These are phyloP conservation scores for Tachysurus vachellii DNA, from an alignment of 2,113 vertebrate genomes.

Conservation along the genomic window DNA sequence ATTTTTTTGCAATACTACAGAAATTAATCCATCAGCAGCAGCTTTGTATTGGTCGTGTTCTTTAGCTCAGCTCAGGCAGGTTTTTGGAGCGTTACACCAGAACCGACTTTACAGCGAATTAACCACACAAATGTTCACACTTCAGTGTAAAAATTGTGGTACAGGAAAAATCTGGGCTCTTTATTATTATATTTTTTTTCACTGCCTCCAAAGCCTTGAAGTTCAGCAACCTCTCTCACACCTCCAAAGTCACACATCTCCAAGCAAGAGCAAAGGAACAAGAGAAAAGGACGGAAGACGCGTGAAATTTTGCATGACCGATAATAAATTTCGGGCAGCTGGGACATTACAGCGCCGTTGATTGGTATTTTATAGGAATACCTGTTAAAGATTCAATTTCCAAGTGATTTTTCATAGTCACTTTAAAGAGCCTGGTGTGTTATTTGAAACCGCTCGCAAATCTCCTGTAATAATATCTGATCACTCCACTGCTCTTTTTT, in stretches of 20 bases:
- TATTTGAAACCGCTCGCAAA: constrained; percentile 49
- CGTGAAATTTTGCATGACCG: constrained; percentile 54
- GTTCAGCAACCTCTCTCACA: constrained; percentile 45
- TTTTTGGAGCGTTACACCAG: constrained; percentile 34
- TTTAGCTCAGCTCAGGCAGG: constrained; percentile 37
- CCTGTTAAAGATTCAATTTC: constrained; percentile 41
- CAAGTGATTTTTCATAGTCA: constrained; percentile 53
- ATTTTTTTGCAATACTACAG: background rate
- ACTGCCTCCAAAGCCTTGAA: background rate
- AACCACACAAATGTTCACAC: constrained; percentile 51
- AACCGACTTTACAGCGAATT: constrained; percentile 49
- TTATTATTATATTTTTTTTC: constrained; percentile 24
- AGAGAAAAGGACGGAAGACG: constrained; percentile 35
- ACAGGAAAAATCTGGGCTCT: constrained; percentile 35
- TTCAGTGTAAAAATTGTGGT: constrained; percentile 40
- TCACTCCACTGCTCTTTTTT: constrained; percentile 23
- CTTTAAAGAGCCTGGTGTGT: constrained; percentile 40
- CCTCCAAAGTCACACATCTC: constrained; percentile 34
- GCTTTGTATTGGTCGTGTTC: constrained; percentile 42
- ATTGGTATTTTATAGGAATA: constrained; percentile 54
- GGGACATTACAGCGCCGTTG: constrained; percentile 37
- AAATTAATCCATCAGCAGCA: constrained; percentile 11
- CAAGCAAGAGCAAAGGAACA: constrained; percentile 21
- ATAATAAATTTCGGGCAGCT: constrained; percentile 57
- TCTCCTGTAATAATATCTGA: constrained; percentile 55